Percentiles rank a stretch among this genome's conserved stretches.
Conservation (phyloP, 1,140 invertebrate genomes). For the Cherax destructor region DNA sequence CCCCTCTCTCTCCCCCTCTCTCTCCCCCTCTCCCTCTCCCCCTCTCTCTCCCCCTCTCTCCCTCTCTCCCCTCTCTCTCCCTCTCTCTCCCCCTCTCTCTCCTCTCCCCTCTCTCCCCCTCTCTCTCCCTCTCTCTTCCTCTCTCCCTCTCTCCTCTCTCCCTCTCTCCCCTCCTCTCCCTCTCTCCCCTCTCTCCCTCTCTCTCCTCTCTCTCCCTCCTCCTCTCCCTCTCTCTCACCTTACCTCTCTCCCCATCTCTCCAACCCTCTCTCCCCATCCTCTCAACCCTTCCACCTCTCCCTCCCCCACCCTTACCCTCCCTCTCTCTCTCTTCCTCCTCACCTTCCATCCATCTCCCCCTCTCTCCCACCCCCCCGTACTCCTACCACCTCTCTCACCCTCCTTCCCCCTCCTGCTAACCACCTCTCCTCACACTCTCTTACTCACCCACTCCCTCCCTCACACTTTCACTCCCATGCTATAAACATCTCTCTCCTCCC, state of each 20-base stretch:
- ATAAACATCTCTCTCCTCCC: background rate
- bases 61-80: background rate
- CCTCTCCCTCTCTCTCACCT: background rate
- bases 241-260: no score
- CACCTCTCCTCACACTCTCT: background rate
- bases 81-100: background rate
- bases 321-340: no score
- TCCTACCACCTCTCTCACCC: background rate
- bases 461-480: background rate
- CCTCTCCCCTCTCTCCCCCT: background rate
- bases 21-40: background rate
- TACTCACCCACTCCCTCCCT: background rate
- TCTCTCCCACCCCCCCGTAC: background rate
- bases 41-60: background rate
- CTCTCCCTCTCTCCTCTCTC: background rate
- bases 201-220: background rate
- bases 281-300: no score
- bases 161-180: background rate
- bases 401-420: background rate
- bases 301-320: no score
- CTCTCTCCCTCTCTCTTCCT: background rate
- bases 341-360: no score
- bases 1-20: background rate
- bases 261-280: no score
- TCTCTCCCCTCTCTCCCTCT: background rate